phyloP scores from a whole-genome alignment of 2,888 invertebrate genomes.

The Harpagoxenus sublaevis region DNA sequence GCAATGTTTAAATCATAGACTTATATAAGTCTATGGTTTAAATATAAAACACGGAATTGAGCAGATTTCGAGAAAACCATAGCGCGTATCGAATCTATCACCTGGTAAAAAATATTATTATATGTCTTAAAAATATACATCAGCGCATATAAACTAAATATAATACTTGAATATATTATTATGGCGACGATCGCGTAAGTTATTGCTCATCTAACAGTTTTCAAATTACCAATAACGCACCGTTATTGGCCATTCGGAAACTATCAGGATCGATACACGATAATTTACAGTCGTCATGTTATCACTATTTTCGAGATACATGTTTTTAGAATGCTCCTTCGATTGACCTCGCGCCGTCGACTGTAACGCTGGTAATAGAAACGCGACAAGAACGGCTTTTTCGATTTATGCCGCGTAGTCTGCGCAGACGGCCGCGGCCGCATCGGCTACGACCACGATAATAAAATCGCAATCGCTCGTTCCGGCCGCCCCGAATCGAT shows the following conservation, averaged over 20 bases:
- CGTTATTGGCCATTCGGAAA: not conserved
- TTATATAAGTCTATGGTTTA: not conserved
- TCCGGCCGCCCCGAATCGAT: slow-evolving; percentile 46
- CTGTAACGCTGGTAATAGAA: slow-evolving; percentile 31
- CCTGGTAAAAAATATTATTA: not conserved
- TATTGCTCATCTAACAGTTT: slow-evolving; percentile 6
- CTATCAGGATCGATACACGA: not conserved
- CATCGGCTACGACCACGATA: slow-evolving; percentile 32
- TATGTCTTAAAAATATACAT: not conserved
- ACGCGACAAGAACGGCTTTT: slow-evolving; percentile 24
- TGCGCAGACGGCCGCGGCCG: not conserved
- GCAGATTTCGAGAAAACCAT: not conserved
- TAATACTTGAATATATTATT: not conserved
- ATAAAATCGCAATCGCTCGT: slow-evolving; percentile 49
- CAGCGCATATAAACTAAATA: not conserved
- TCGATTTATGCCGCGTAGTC: slow-evolving; percentile 41
- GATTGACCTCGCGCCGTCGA: not conserved
- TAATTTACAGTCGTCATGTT: not conserved
- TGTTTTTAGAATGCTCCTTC: slow-evolving; percentile 3
- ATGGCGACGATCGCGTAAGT: not conserved
- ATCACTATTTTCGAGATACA: slow-evolving; percentile 1
- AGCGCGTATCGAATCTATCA: not conserved
- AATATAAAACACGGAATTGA: not conserved
- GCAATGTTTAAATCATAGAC: not conserved
- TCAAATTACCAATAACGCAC: slow-evolving; percentile 5